Conservation (phyloP, 2,888 invertebrate genomes). For the Macrophya annulata region DNA sequence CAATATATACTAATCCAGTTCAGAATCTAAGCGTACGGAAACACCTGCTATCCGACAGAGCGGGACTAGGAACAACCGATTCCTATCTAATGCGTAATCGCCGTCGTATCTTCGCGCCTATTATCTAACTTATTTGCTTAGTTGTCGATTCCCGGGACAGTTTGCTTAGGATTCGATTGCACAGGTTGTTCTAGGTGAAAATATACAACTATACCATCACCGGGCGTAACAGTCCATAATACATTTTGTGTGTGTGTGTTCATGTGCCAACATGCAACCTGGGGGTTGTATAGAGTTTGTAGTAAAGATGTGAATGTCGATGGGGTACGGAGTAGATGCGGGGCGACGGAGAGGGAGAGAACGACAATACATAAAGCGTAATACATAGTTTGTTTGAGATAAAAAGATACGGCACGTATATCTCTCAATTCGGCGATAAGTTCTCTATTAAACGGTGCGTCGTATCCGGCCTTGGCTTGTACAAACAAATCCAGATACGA, state of each 20-base stretch:
- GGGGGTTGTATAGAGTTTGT: background rate
- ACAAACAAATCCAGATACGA: conserved; percentile 67
- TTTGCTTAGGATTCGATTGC: conserved; percentile 55
- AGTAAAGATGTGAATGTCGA: conserved; percentile 31
- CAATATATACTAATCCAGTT: background rate
- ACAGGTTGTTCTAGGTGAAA: conserved; percentile 49
- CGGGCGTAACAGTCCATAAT: background rate
- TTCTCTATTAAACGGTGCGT: conserved; percentile 61
- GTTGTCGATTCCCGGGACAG: conserved; percentile 55
- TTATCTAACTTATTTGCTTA: conserved; percentile 53
- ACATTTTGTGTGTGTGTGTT: background rate
- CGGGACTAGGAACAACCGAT: conserved; percentile 11
- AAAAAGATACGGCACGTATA: conserved; percentile 56
- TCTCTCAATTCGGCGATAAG: conserved; percentile 69
- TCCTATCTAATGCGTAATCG: conserved; percentile 36
- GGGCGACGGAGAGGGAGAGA: background rate
- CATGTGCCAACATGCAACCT: background rate
- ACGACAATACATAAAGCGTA: conserved; percentile 18
- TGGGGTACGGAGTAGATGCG: background rate
- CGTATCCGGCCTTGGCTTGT: conserved; percentile 64
- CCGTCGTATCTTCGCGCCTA: conserved; percentile 45
- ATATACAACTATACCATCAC: background rate
- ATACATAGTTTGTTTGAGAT: conserved; percentile 49
- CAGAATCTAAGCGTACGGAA: background rate
- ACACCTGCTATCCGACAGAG: conserved; percentile 36